Base-by-base conservation (phyloP, 2,797 vertebrate species). In the Pachyuromys duprasi region DNA sequence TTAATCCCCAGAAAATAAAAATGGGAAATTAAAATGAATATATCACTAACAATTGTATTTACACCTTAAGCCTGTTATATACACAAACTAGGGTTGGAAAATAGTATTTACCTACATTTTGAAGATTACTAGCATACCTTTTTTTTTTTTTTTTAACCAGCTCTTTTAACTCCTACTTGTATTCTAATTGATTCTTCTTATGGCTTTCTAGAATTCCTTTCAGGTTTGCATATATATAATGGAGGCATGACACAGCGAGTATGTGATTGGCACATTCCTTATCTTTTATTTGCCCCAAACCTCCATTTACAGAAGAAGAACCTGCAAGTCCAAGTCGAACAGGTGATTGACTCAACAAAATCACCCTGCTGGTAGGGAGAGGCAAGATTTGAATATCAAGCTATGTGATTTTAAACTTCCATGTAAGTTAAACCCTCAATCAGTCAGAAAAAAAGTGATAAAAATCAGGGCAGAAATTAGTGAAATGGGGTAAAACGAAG, bases 221-320 rank as follows among this genome's bases (percentile, higher is more conserved):
- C 45, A 95, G 91, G 42, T 93, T 96, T 86, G 36, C 62, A 65
- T 96, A 78, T 92, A 67, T 86, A 39, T 92, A 89, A 87, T 86
- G 55, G n/a, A 89, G 28, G 45, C 81, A 26, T 95, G 84, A 36
- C 53, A 45, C 39, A 62, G 31, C 49, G 15, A 93, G 60, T 84
- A 76, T 81, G 82, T 80, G 78, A 75, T 89, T 75, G 74, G 31
- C 53, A 78, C 70, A 57, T 92, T 82, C 20, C 60, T 90, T 92
- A 55, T 62, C 31, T 84, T 57, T 92, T 94, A 63, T 36, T 86
- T 70, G 49, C 67, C 57, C 70, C 88, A 72, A 93, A 93, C 36
- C 36, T 91, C 76, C 39, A 55, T 86, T 90, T 82, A 90, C 33
- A 89, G 53, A 45, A 39, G 60, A 45, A 39, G 60, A 91, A 28